Percentiles rank a stretch among this genome's conserved stretches.
Evolutionary conservation across 2,113 vertebrate genomes (phyloP).

Genomic region (Equus przewalskii): DNA sequence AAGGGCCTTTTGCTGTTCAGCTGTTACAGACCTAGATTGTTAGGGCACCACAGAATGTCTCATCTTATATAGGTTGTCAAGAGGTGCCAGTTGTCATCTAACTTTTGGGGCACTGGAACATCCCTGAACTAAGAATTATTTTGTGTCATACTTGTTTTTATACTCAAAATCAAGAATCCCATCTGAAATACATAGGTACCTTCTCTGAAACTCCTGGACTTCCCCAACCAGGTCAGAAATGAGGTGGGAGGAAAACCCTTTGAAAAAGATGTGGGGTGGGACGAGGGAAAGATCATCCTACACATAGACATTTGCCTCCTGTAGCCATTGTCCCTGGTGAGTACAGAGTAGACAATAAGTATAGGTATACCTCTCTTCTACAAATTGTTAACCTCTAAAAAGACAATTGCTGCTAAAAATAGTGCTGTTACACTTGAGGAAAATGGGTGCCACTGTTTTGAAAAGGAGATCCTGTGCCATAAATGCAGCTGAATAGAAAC

Average conservation of each 20-base stretch:
- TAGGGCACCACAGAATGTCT: not conserved
- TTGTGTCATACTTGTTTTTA: slow-evolving; percentile 34
- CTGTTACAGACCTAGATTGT: slow-evolving; percentile 3
- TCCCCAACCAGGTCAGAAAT: slow-evolving; percentile 69
- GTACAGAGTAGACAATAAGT: slow-evolving; percentile 88
- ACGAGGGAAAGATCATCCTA: slow-evolving; percentile 73
- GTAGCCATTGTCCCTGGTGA: slow-evolving; percentile 89
- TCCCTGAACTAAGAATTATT: slow-evolving; percentile 2
- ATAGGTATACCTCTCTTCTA: slow-evolving; percentile 88
- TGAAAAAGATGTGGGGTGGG: slow-evolving; percentile 61
- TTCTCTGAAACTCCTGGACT: slow-evolving; percentile 10
- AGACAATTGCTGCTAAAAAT: slow-evolving; percentile 90
- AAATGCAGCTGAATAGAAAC: slow-evolving; percentile 68
- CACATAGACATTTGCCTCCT: slow-evolving; percentile 80
- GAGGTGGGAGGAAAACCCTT: slow-evolving; percentile 71
- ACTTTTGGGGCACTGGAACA: slow-evolving; percentile 27
- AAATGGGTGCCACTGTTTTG: slow-evolving; percentile 86
- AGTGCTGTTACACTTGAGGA: slow-evolving; percentile 87
- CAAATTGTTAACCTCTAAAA: slow-evolving; percentile 87
- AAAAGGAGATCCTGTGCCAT: slow-evolving; percentile 87
- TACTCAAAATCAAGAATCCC: slow-evolving; percentile 48
- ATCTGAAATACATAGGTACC: slow-evolving; percentile 50
- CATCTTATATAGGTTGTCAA: not conserved
- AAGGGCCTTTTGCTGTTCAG: not conserved
- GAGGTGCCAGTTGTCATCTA: not conserved